Conservation (phyloP, 2,888 invertebrate species). For the Acronicta aceris region DNA sequence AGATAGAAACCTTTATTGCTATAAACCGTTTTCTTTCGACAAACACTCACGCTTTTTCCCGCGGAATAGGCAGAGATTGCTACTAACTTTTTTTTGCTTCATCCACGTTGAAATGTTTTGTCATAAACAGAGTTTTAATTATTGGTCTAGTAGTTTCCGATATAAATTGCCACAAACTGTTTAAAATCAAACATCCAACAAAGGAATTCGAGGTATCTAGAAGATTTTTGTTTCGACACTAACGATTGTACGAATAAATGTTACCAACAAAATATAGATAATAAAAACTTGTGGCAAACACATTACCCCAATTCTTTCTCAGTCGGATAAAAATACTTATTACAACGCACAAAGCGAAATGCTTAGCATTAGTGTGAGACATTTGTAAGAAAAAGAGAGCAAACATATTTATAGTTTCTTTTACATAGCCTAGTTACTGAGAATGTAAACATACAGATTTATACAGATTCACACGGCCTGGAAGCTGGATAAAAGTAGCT, state of each 20-base stretch:
- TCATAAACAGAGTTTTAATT: neutral
- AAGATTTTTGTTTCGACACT: no score
- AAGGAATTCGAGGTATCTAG: no score
- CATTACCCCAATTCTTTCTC: conserved; percentile 46
- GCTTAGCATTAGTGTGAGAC: conserved; percentile 16
- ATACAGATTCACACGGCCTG: conserved; percentile 12
- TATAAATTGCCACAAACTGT: conserved; percentile 5
- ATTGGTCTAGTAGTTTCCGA: conserved; percentile 18
- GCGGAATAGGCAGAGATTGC: no score
- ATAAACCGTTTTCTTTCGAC: no score
- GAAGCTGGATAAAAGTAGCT: conserved; percentile 16
- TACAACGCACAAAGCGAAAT: conserved; percentile 14
- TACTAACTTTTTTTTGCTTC: no score
- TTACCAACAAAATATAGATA: conserved; percentile 3
- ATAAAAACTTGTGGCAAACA: conserved; percentile 25
- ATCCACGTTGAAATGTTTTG: no score
- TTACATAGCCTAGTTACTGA: conserved; percentile 41
- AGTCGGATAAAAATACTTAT: conserved; percentile 48
- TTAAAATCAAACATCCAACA: no score
- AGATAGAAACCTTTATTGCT: no score
- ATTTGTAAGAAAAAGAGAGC: conserved; percentile 23
- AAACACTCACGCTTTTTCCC: no score
- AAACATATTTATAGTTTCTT: conserved; percentile 34
- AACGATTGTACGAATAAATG: no score
- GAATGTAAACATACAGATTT: conserved; percentile 28